These are phyloP conservation scores for Picus viridis DNA, from an alignment of 2,797 vertebrate species.

Conservation along the genomic window DNA sequence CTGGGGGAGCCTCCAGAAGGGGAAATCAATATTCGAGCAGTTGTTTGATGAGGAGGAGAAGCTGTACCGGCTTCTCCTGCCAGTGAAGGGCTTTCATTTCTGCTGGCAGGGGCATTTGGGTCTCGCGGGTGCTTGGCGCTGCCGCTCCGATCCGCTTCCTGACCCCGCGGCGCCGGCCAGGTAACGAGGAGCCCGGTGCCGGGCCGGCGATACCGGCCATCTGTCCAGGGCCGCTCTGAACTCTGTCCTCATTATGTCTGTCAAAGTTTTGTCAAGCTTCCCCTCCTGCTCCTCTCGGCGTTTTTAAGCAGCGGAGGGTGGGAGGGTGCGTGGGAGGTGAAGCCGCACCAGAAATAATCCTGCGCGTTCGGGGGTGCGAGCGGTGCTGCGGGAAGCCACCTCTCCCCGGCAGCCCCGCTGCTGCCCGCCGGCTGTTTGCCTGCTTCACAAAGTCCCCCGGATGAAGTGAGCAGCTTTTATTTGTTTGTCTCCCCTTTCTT, in stretches of 20 bases:
- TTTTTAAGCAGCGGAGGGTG: constrained; percentile 25
- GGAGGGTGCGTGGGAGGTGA: constrained; percentile 52
- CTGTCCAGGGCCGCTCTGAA: constrained; percentile 38
- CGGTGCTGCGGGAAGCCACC: background rate
- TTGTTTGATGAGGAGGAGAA: background rate
- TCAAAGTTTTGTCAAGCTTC: background rate
- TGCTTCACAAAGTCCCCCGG: accelerated
- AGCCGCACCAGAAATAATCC: constrained; percentile 43
- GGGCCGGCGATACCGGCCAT: background rate
- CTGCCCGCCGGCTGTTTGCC: background rate
- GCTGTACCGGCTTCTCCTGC: background rate
- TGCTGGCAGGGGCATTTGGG: background rate
- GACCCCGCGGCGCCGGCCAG: background rate
- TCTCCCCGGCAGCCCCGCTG: background rate
- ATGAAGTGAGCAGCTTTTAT: background rate
- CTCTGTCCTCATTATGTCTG: constrained; percentile 23
- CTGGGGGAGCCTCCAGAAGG: background rate
- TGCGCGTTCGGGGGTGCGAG: background rate
- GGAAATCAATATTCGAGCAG: accelerated
- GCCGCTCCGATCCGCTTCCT: background rate
- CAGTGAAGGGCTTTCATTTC: background rate
- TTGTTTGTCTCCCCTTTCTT: background rate
- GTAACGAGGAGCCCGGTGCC: background rate
- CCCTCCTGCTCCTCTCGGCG: background rate
- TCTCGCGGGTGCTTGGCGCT: background rate